Evolutionary conservation across 2,797 vertebrate genomes (phyloP).

Genomic region (Taeniopygia guttata): DNA sequence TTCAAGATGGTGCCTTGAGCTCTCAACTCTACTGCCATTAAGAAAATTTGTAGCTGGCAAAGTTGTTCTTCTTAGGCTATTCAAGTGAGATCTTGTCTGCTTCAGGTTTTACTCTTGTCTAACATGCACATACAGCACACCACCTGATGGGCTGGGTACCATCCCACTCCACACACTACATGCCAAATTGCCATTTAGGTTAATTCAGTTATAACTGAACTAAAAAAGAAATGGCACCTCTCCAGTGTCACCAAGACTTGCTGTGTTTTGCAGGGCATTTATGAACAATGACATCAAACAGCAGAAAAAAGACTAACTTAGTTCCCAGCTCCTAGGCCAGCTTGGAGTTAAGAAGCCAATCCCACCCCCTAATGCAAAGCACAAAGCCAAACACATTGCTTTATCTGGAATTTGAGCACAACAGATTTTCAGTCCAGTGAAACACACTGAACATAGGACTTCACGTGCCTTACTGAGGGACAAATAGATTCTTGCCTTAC

Average conservation of each 20-base stretch:
- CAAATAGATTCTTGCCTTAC: background rate
- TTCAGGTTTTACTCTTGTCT: background rate
- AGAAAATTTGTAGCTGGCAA: background rate
- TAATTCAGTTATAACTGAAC: background rate
- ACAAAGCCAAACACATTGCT: background rate
- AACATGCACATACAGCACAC: background rate
- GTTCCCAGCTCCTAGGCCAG: background rate
- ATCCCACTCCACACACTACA: background rate
- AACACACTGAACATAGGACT: background rate
- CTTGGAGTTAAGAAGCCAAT: background rate
- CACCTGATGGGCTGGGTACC: background rate
- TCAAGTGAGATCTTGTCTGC: background rate
- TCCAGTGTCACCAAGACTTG: background rate
- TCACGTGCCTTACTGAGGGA: accelerated
- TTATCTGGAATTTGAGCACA: background rate
- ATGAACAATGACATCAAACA: background rate
- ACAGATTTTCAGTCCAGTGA: background rate
- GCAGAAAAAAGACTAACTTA: background rate
- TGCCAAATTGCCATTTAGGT: background rate
- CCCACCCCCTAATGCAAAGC: background rate
- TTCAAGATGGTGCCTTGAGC: background rate
- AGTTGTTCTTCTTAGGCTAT: background rate
- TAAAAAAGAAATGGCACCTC: background rate
- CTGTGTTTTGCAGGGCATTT: background rate
- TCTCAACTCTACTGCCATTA: background rate